A percentile compares a stretch with the other conserved stretches of the same genome.
phyloP scores from a whole-genome alignment of 2,797 vertebrate genomes.

The Sparidentex hasta region DNA sequence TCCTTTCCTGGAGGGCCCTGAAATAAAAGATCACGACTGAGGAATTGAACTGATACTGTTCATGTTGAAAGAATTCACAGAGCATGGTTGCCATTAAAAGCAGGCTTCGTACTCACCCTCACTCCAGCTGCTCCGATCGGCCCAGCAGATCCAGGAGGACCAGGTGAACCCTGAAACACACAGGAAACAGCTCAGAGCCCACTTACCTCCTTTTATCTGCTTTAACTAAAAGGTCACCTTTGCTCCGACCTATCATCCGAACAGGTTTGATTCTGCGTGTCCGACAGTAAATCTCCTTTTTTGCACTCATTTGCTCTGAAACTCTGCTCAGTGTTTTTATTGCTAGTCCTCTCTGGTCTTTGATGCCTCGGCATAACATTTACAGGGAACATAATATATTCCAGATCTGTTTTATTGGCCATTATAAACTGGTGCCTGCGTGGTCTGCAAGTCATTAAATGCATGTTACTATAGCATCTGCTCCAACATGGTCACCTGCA shows the following conservation, averaged over 20 bases:
- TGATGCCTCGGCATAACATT: constrained; percentile 78
- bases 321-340: constrained; percentile 52
- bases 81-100: not conserved
- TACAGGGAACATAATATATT: constrained; percentile 77
- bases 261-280: constrained; percentile 38
- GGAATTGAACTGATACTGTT: not conserved
- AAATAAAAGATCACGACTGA: constrained; percentile 55
- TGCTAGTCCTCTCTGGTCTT: constrained; percentile 62
- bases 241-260: constrained; percentile 39
- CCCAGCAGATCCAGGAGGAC: constrained; percentile 89
- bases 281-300: constrained; percentile 48
- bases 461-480: constrained; percentile 66
- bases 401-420: constrained; percentile 79
- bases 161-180: constrained; percentile 89
- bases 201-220: not conserved
- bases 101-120: constrained; percentile 85
- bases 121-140: constrained; percentile 92
- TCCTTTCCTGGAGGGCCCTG: constrained; percentile 97
- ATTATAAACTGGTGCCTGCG: constrained; percentile 64
- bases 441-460: constrained; percentile 75
- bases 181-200: constrained; percentile 35
- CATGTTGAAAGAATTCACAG: not conserved
- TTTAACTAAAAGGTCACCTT: constrained; percentile 16
- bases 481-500: constrained; percentile 70
- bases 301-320: constrained; percentile 55